phyloP scores from a whole-genome alignment of 2,113 vertebrate genomes.

The Cygnus buccinator region DNA sequence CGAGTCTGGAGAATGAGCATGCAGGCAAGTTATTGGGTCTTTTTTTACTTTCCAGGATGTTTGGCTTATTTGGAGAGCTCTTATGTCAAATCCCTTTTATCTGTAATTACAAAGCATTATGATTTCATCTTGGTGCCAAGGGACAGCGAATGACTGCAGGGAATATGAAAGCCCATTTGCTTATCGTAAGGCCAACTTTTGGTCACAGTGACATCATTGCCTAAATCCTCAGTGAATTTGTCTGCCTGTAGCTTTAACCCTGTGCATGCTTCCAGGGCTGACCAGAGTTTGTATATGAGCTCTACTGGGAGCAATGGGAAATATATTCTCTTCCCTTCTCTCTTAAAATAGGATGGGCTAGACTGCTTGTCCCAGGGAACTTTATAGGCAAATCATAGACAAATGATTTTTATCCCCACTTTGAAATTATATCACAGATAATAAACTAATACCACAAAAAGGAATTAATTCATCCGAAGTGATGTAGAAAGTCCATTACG shows the following conservation, averaged over 20 bases:
- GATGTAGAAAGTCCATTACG: background rate
- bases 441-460: background rate
- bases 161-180: conserved; percentile 32
- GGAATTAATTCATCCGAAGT: background rate
- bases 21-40: background rate
- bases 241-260: conserved; percentile 33
- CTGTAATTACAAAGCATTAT: conserved; percentile 50
- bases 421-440: background rate
- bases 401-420: background rate
- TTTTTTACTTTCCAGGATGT: conserved; percentile 44
- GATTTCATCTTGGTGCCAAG: conserved; percentile 59
- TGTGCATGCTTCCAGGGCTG: background rate
- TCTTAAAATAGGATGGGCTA: background rate
- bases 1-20: background rate
- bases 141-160: conserved; percentile 21
- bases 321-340: background rate
- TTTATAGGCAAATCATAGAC: background rate
- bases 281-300: background rate
- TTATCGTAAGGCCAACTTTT: background rate
- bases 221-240: background rate
- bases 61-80: conserved; percentile 58
- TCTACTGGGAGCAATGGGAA: background rate
- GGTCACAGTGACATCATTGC: conserved; percentile 37
- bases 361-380: background rate
- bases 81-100: conserved; percentile 44